A percentile compares a stretch with the other conserved stretches of the same genome.
phyloP scores from a whole-genome alignment of 2,113 vertebrate species.

The Stomatorhinus ivindoensis region DNA sequence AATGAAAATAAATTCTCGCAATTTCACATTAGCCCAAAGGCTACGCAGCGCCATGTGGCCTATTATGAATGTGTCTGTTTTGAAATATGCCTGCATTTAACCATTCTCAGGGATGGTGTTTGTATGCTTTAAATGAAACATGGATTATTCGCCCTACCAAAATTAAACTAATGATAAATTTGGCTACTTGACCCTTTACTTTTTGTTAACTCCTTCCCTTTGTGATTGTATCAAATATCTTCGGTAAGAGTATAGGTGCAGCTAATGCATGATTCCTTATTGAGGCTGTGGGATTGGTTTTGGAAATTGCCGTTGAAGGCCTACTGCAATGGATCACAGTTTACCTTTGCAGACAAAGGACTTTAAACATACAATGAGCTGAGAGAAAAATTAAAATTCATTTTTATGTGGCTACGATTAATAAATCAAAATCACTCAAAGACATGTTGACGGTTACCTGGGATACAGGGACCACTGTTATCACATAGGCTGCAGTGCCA shows the following conservation, averaged over 20 bases:
- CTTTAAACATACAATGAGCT: neutral
- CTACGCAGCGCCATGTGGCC: neutral
- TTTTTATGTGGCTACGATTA: neutral
- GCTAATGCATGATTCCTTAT: neutral
- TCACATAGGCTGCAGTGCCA: neutral
- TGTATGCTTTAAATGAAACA: neutral
- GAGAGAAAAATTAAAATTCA: neutral
- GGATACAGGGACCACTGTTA: neutral
- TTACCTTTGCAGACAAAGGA: neutral
- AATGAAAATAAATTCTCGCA: neutral
- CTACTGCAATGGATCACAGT: neutral
- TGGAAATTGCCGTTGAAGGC: neutral
- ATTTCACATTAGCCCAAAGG: neutral
- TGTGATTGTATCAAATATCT: neutral
- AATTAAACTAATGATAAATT: neutral
- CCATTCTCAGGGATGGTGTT: neutral
- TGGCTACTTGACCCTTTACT: neutral
- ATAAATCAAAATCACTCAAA: neutral
- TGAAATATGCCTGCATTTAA: neutral
- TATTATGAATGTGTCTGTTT: neutral
- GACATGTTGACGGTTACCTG: too few species aligned
- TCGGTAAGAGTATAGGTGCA: neutral
- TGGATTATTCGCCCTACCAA: neutral
- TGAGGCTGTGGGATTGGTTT: neutral
- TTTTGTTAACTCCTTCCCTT: neutral